phyloP scores from a whole-genome alignment of 2,888 invertebrate species.

The Calliphora vomitoria region DNA sequence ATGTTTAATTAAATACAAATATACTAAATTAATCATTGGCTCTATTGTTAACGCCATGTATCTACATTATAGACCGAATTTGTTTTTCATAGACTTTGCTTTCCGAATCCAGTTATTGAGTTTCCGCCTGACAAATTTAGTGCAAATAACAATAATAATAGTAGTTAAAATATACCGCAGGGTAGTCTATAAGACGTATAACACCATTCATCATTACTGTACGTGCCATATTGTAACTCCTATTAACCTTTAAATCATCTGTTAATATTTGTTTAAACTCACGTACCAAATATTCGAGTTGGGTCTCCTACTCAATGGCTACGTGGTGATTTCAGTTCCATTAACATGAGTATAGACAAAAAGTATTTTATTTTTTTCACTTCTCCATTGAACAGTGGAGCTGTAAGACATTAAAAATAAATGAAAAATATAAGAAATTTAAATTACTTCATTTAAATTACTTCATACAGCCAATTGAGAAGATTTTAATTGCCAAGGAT shows the following conservation, averaged over 20 bases:
- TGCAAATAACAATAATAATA: too few relatives aligned
- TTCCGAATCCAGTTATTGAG: too few relatives aligned
- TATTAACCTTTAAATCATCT: conserved; percentile 55
- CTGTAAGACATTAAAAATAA: neutral
- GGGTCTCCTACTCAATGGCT: conserved; percentile 20
- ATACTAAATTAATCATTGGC: too few relatives aligned
- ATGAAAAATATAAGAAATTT: neutral
- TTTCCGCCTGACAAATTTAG: too few relatives aligned
- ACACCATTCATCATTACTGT: neutral
- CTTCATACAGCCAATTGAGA: neutral
- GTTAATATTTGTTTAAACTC: conserved; percentile 57
- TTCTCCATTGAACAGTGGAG: neutral
- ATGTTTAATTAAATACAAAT: too few relatives aligned
- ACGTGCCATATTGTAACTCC: conserved; percentile 9
- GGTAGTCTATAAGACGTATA: neutral
- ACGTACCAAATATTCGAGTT: conserved; percentile 32
- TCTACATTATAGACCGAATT: too few relatives aligned
- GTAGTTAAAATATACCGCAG: too few relatives aligned
- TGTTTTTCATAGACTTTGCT: too few relatives aligned
- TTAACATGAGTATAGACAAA: neutral
- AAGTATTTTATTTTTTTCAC: neutral
- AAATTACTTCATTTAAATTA: neutral
- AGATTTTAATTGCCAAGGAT: conserved; percentile 10
- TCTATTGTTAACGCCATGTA: too few relatives aligned
- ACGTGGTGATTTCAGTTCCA: conserved; percentile 26